phyloP scores from a whole-genome alignment of 2,888 invertebrate genomes.

The Latheticus oryzae region DNA sequence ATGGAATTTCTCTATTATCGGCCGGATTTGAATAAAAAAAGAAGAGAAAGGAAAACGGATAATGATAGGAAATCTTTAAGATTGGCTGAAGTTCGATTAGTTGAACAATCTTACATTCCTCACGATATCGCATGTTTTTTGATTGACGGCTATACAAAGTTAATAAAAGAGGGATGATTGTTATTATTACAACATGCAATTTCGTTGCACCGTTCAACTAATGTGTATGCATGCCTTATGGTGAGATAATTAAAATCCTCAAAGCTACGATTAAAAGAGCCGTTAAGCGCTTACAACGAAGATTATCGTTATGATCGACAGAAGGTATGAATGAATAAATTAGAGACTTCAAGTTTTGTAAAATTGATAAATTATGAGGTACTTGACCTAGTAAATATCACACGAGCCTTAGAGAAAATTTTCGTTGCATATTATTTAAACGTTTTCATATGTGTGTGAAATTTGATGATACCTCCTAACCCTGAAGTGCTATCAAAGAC shows the following conservation, averaged over 20 bases:
- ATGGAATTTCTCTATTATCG: slow-evolving; percentile 2
- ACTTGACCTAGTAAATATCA: no score
- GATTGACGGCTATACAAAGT: slow-evolving; percentile 35
- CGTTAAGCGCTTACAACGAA: slow-evolving; percentile 1
- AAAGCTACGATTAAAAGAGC: slow-evolving; percentile 17
- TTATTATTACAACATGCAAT: slow-evolving; percentile 33
- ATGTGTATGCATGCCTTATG: slow-evolving; percentile 16
- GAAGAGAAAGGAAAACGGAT: no score
- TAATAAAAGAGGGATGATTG: slow-evolving; percentile 34
- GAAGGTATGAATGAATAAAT: no score
- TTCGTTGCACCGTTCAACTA: slow-evolving; percentile 26
- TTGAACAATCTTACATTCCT: slow-evolving; percentile 19
- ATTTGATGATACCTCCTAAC: no score
- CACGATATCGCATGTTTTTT: slow-evolving; percentile 41
- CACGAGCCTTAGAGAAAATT: no score
- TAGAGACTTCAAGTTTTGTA: no score
- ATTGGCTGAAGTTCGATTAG: slow-evolving; percentile 5
- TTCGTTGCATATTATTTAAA: no score
- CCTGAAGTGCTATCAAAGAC: no score
- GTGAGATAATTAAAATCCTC: slow-evolving; percentile 29
- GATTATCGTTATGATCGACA: slow-evolving; percentile 17
- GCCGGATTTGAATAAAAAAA: background rate
- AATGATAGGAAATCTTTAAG: no score
- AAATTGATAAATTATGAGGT: no score
- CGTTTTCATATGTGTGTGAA: no score